Evolutionary conservation across 1,140 invertebrate genomes (phyloP).

Genomic region (Homalodisca vitripennis): DNA sequence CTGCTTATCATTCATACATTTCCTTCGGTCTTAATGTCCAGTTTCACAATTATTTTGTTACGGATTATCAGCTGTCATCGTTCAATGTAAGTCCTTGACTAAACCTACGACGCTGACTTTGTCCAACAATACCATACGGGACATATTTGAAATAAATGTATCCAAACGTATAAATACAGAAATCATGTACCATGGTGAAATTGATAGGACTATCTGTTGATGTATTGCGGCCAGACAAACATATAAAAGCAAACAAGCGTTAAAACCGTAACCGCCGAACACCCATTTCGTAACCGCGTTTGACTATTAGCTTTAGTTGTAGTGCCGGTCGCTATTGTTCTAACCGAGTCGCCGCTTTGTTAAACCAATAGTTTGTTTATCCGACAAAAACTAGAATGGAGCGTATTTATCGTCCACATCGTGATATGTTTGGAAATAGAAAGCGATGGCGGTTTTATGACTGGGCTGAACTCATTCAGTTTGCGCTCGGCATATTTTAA

Average conservation of each 20-base stretch:
- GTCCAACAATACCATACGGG: too few species aligned
- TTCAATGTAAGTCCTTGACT: too few species aligned
- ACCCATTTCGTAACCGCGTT: not conserved
- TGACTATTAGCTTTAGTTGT: conserved; percentile 2
- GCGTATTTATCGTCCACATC: not conserved
- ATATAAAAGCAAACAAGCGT: conserved; percentile 16
- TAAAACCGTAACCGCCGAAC: conserved; percentile 17
- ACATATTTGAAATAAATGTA: too few species aligned
- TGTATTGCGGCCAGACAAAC: not conserved
- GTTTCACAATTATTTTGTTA: too few species aligned
- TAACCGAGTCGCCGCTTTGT: conserved; percentile 3
- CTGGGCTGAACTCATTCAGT: not conserved
- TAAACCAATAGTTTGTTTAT: conserved; percentile 16
- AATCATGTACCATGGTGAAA: too few species aligned
- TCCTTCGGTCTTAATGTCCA: too few species aligned
- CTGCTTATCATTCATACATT: too few species aligned
- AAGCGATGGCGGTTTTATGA: not conserved
- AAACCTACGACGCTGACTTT: too few species aligned
- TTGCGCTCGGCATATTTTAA: not conserved
- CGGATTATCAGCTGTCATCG: too few species aligned
- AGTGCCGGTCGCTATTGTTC: not conserved
- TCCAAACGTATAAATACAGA: too few species aligned
- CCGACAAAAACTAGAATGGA: conserved; percentile 16
- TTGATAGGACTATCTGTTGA: conserved; percentile 19
- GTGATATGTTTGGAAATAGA: not conserved